Conservation (phyloP, 2,113 vertebrate genomes). For the Hyla sarda region DNA sequence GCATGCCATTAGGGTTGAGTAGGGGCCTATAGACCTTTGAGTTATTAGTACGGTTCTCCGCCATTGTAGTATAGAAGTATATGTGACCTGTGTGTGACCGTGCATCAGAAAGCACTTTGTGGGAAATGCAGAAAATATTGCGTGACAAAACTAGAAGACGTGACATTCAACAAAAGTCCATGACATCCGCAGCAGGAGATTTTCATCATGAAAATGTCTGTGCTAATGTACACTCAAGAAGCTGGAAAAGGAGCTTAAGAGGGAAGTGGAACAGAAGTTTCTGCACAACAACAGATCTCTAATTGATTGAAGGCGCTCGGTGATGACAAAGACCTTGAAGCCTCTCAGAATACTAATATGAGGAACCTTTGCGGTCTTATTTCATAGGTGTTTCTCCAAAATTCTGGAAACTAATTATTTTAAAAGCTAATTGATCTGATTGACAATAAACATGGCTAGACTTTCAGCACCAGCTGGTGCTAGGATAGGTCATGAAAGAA, state of each 20-base stretch:
- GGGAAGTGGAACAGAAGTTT: neutral
- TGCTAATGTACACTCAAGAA: conserved; percentile 38
- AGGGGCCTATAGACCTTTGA: too few species aligned
- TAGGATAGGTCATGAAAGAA: too few species aligned
- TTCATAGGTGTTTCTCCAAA: neutral
- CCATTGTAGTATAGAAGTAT: too few species aligned
- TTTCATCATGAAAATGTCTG: neutral
- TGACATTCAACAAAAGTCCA: conserved; percentile 23
- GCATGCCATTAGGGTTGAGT: too few species aligned
- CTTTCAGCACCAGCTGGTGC: too few species aligned
- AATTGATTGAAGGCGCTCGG: conserved; percentile 9
- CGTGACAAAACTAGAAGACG: neutral
- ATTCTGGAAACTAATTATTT: neutral
- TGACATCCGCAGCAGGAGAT: neutral
- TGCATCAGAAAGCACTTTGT: too few species aligned
- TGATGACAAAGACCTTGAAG: conserved; percentile 1
- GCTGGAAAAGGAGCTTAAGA: conserved; percentile 15
- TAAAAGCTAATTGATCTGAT: neutral
- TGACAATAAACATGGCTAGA: neutral
- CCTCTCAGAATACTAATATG: neutral
- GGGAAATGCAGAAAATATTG: too few species aligned
- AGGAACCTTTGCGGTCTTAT: neutral
- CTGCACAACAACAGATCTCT: neutral
- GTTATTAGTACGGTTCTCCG: too few species aligned
- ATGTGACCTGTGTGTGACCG: too few species aligned